Evolutionary conservation across 23 tunicate genomes (phyloP).

Genomic region (Botrylloides violaceus): DNA sequence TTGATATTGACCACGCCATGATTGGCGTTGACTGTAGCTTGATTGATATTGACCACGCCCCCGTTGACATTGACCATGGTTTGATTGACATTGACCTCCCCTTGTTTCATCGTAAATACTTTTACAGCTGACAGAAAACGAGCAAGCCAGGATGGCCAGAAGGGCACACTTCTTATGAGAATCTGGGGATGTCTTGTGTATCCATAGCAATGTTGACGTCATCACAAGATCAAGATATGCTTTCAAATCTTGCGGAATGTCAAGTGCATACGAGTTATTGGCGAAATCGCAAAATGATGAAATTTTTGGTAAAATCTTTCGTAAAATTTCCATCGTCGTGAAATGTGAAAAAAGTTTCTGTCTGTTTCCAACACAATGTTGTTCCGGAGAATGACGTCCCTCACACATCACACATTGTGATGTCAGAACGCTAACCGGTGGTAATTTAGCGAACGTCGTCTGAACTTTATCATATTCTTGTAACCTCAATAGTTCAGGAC

Average conservation of each 20-base stretch:
- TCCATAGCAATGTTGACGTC: slow-evolving; percentile 6
- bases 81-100: neutral
- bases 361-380: neutral
- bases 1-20: too few species aligned
- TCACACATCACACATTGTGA: slow-evolving; percentile 14
- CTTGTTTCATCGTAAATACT: neutral
- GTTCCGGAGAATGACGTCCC: neutral
- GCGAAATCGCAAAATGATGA: neutral
- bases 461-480: slow-evolving; percentile 23
- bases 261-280: neutral
- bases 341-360: neutral
- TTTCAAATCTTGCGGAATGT: neutral
- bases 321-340: neutral
- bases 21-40: neutral
- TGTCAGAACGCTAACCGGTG: neutral
- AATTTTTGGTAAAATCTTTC: neutral
- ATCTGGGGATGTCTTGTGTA: neutral
- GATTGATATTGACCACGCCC: neutral
- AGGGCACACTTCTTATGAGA: neutral
- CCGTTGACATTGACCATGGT: too few species aligned
- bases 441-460: neutral
- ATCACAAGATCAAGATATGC: slow-evolving; percentile 4
- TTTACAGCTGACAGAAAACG: too few species aligned
- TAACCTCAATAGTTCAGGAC: neutral
- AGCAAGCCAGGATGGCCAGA: neutral